A percentile compares a stretch with the other conserved stretches of the same genome.
Conservation (phyloP, 2,797 vertebrate species). For the Sphaeramia orbicularis region DNA sequence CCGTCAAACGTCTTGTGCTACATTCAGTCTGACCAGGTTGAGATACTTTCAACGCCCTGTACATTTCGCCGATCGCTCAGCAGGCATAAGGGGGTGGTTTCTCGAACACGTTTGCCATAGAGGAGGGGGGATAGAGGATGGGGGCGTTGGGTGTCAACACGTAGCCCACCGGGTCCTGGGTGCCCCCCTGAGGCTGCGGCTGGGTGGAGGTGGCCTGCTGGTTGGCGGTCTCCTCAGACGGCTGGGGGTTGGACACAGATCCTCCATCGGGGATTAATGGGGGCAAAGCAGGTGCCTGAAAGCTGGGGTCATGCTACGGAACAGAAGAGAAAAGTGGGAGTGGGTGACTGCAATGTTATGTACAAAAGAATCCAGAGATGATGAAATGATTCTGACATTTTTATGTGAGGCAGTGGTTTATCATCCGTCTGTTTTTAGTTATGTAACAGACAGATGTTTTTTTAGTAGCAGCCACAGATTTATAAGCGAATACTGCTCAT, state of each 20-base stretch:
- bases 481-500: conserved; percentile 1
- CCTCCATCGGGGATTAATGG: conserved; percentile 75
- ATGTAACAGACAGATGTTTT: background rate
- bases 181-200: conserved; percentile 81
- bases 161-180: conserved; percentile 84
- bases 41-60: background rate
- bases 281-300: conserved; percentile 81
- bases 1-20: conserved; percentile 48
- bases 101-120: conserved; percentile 78
- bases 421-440: background rate
- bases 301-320: conserved; percentile 85
- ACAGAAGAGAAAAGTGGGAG: conserved; percentile 47
- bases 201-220: conserved; percentile 79
- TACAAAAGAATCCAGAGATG: conserved; percentile 16
- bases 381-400: too few relatives aligned
- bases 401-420: conserved; percentile 20
- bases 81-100: conserved; percentile 95
- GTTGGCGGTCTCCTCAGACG: conserved; percentile 76
- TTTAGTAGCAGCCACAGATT: conserved; percentile 9
- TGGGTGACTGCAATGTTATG: conserved; percentile 1
- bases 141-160: conserved; percentile 88
- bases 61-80: conserved; percentile 67
- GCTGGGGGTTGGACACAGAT: conserved; percentile 65
- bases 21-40: conserved; percentile 40
- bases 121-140: conserved; percentile 77